Percentiles rank a stretch among this genome's conserved stretches.
Evolutionary conservation across 1,140 invertebrate genomes (phyloP).

Genomic region (Panulirus ornatus): DNA sequence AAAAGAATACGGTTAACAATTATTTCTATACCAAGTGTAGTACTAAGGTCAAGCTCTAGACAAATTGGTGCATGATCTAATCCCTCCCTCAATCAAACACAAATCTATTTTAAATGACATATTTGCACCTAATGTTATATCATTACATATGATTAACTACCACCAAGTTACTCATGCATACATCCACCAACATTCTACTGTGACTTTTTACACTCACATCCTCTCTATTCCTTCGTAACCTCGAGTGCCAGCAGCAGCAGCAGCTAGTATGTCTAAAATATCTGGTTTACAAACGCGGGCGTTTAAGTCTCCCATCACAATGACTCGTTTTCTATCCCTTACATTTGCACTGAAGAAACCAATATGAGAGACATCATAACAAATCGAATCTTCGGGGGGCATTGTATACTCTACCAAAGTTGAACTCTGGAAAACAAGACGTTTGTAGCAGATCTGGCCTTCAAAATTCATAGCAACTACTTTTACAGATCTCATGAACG

Average conservation of each 20-base stretch:
- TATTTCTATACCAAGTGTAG: too few relatives aligned
- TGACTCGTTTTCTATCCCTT: background rate
- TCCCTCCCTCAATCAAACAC: background rate
- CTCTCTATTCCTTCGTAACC: conserved; percentile 1
- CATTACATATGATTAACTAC: background rate
- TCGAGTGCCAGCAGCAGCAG: background rate
- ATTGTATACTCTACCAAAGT: background rate
- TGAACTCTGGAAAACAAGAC: background rate
- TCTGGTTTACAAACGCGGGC: background rate
- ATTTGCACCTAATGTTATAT: background rate
- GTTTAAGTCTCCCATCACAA: conserved; percentile 10
- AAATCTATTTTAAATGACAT: conserved; percentile 3
- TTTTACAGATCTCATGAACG: background rate
- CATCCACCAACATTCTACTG: background rate
- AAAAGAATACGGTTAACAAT: too few relatives aligned
- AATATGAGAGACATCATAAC: background rate
- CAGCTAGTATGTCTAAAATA: background rate
- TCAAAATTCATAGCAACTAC: background rate
- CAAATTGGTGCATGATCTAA: too few relatives aligned
- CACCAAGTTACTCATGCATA: conserved; percentile 12
- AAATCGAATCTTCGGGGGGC: background rate
- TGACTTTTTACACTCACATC: background rate
- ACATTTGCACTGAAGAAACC: background rate
- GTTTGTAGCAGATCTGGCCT: background rate
- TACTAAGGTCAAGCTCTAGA: too few relatives aligned